phyloP scores from a whole-genome alignment of 30 jellyfish, hydroid and myxozoan genomes.

The Turritopsis rubra region DNA sequence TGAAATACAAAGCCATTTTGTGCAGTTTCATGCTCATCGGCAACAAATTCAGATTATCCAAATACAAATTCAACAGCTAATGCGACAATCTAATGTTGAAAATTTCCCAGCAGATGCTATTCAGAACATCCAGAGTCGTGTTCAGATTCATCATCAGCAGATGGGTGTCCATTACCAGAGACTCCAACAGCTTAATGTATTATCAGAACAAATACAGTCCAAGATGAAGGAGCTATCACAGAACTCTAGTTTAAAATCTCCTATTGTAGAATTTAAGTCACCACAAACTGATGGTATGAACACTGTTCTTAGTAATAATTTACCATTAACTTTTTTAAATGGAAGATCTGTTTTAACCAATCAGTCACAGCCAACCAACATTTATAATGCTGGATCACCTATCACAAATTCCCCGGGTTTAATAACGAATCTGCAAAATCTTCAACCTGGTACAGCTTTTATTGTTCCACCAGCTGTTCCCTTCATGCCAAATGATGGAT shows the following conservation, averaged over 20 bases:
- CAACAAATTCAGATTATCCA: conserved; percentile 81
- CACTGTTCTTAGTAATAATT: neutral
- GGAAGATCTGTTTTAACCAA: neutral
- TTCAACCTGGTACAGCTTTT: neutral
- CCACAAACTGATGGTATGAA: neutral
- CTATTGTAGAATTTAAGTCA: neutral
- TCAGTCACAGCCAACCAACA: neutral
- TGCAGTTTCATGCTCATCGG: conserved; percentile 93
- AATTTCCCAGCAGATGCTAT: conserved; percentile 78
- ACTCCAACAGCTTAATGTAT: conserved; percentile 71
- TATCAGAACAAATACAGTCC: conserved; percentile 74
- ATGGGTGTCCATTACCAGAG: conserved; percentile 86
- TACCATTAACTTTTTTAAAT: neutral
- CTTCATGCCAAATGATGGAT: neutral
- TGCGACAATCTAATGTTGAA: conserved; percentile 48
- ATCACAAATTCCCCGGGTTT: neutral
- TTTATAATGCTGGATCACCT: neutral
- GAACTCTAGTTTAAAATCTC: neutral
- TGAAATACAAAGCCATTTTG: conserved; percentile 82
- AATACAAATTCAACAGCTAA: conserved; percentile 71
- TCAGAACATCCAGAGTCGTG: conserved; percentile 71
- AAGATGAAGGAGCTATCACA: conserved; percentile 19
- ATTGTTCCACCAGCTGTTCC: conserved; percentile 22
- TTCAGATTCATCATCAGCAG: conserved; percentile 77
- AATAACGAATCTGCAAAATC: neutral